Evolutionary conservation across 2,113 vertebrate species (phyloP), one percentile per base, ranked within the genome.

Genomic region (Scalopus aquaticus): DNA sequence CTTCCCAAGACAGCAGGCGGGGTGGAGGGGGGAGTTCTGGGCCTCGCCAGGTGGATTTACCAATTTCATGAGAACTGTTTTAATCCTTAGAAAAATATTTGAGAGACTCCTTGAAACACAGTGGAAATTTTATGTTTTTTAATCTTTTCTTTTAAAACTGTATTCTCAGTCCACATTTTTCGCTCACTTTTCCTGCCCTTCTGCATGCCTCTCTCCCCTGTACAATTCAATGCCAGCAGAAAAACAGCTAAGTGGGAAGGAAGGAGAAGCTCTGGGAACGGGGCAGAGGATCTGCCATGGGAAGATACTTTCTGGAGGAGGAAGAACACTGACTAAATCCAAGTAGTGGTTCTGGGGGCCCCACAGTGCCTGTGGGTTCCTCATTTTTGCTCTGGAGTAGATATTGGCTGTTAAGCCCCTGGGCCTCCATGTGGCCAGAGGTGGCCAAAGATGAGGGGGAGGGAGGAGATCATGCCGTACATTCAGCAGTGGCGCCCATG

Each of bases 221-320:
- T 54, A 16, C 30, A 84, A 9, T 24, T 72, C 69, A 64, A 0
- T 24, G 54, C 70, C n/a, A 70, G 69, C 39, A 83, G 44, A 26
- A 46, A 69, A 51, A 88, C 10, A 79, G 56, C 56, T 64, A 92
- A 93, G 51, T 37, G 56, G 70, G 32, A 72, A 83, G n/a, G 42
- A 39, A 82, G 35, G 26, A 74, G 30, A 28, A 64, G 20, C 30
- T 92, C 88, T 20, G 8, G 84, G 30, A 42, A 0, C 93, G 90
- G 28, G 76, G 42, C 93, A 5, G 65, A 58, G 65, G 72, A 0
- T 19, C 35, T 32, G 4, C 0, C 58, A 19, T 39, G 5, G 73
- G 85, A 96, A 97, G 42, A 4, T 88, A 10, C 62, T 44, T 8
- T 97, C 97, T 95, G 96, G 87, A 20, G 65, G 37, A 72, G 92